These are phyloP conservation scores for Galeruca laticollis DNA, from an alignment of 2,888 invertebrate species.

Conservation along the genomic window DNA sequence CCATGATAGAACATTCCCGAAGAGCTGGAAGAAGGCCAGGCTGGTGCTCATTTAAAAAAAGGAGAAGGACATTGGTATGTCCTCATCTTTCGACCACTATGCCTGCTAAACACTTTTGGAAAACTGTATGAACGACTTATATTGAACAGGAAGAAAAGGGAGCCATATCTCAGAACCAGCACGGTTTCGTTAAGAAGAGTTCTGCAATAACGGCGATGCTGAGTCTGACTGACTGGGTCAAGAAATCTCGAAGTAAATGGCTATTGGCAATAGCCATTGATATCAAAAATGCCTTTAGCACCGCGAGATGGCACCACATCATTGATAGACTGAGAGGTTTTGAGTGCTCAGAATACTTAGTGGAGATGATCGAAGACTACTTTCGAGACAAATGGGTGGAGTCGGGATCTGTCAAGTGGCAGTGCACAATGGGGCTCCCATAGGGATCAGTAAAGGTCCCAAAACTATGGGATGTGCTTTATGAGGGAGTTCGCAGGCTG, in stretches of 20 bases:
- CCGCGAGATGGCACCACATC: slow-evolving; percentile 31
- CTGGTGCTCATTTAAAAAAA: neutral
- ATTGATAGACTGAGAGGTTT: neutral
- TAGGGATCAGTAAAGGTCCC: slow-evolving; percentile 26
- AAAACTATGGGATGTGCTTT: slow-evolving; percentile 16
- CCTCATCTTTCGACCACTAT: slow-evolving; percentile 32
- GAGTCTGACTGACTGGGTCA: slow-evolving; percentile 16
- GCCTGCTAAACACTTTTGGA: slow-evolving; percentile 33
- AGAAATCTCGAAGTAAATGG: neutral
- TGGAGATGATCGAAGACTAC: slow-evolving; percentile 13
- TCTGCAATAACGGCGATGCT: slow-evolving; percentile 25
- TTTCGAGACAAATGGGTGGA: slow-evolving; percentile 6
- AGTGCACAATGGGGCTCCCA: slow-evolving; percentile 6
- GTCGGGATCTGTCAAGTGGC: no score
- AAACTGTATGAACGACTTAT: slow-evolving; percentile 35
- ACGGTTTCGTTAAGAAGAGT: slow-evolving; percentile 35
- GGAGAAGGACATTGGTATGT: neutral
- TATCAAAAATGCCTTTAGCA: slow-evolving; percentile 38
- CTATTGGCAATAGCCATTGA: slow-evolving; percentile 22
- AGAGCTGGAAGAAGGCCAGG: neutral
- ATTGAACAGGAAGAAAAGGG: slow-evolving; percentile 25
- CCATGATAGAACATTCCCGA: neutral
- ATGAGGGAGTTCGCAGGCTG: neutral
- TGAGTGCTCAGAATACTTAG: neutral
- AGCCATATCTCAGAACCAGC: slow-evolving; percentile 27